Percentiles rank a stretch among this genome's conserved stretches.
These are phyloP conservation scores for Trichosurus vulpecula DNA, from an alignment of 2,797 vertebrate species.

Conservation along the genomic window DNA sequence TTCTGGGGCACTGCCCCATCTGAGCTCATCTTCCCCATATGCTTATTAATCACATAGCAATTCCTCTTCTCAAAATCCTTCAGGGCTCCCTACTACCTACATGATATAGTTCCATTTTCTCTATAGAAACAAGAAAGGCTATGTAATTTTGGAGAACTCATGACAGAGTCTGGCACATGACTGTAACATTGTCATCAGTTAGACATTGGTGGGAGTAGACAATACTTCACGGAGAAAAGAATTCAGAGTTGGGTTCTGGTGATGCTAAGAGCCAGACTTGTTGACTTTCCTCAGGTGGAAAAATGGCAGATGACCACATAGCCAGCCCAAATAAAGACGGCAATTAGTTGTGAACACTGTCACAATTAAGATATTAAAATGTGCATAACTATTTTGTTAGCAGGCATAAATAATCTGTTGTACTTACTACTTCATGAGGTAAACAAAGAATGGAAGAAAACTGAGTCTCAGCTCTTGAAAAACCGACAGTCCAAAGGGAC, in stretches of 20 bases:
- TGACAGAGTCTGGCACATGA: background rate
- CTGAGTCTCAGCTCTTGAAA: background rate
- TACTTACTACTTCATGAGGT: background rate
- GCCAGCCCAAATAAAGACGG: background rate
- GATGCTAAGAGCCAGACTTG: background rate
- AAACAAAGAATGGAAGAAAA: background rate
- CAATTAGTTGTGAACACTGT: background rate
- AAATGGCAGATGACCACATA: background rate
- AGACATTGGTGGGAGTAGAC: background rate
- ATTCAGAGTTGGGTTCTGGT: background rate
- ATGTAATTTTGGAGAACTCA: background rate
- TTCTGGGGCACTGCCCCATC: background rate
- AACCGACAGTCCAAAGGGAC: background rate
- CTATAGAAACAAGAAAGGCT: background rate
- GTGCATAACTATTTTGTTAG: background rate
- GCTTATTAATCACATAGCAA: background rate
- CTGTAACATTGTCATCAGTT: background rate
- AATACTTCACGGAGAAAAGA: background rate
- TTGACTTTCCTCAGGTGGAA: background rate
- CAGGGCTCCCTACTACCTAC: background rate
- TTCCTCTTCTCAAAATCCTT: background rate
- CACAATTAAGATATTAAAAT: background rate
- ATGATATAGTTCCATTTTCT: background rate
- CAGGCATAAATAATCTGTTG: background rate
- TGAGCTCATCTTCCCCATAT: background rate